A percentile compares a stretch with the other conserved stretches of the same genome.
Conservation (phyloP, 2,888 invertebrate species). For the Lasioglossum marginatum region DNA sequence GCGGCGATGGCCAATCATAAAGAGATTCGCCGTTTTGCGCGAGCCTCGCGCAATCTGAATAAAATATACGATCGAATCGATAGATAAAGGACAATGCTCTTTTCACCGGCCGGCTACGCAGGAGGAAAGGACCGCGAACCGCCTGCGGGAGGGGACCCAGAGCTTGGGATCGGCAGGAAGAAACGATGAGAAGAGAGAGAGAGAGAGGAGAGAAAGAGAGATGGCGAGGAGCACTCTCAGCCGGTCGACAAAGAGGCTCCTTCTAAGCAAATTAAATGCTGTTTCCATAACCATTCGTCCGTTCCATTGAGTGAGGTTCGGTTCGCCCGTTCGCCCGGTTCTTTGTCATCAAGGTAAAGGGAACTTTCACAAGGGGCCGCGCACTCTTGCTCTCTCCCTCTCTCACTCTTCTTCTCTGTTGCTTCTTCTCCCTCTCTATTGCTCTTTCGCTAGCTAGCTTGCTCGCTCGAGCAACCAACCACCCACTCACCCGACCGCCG, state of each 20-base stretch:
- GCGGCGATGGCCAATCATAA: constrained; percentile 83
- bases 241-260: constrained; percentile 83
- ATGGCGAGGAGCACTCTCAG: constrained; percentile 71
- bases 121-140: constrained; percentile 63
- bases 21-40: constrained; percentile 80
- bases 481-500: constrained; percentile 62
- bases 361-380: constrained; percentile 82
- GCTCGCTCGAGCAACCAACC: constrained; percentile 65
- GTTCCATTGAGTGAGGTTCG: constrained; percentile 84
- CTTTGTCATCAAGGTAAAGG: constrained; percentile 84
- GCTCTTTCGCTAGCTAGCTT: constrained; percentile 22
- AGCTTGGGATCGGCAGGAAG: constrained; percentile 43
- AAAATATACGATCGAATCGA: constrained; percentile 84
- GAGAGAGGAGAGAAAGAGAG: constrained; percentile 50
- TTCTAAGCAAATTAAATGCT: constrained; percentile 85
- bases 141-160: constrained; percentile 6
- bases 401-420: neutral
- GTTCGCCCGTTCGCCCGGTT: constrained; percentile 78
- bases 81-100: constrained; percentile 85
- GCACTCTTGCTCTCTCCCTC: constrained; percentile 8
- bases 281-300: constrained; percentile 85
- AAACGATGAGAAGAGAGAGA: constrained; percentile 57
- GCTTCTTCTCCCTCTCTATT: neutral
- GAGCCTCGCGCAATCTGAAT: constrained; percentile 82
- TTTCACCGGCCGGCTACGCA: constrained; percentile 77